Evolutionary conservation across 2,797 vertebrate genomes (phyloP).

Genomic region (Melanotaenia boesemani): DNA sequence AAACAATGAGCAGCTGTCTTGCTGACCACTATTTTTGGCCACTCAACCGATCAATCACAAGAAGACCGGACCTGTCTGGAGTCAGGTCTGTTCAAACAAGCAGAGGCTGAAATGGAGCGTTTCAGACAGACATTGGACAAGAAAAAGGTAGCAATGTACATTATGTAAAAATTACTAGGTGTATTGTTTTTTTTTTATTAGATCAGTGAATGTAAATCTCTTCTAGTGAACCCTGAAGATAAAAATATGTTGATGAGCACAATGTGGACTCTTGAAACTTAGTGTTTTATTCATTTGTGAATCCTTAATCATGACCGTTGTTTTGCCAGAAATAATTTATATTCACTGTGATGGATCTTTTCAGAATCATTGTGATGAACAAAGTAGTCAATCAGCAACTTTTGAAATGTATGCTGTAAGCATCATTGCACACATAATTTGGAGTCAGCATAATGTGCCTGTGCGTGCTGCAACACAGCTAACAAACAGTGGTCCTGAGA

Average conservation of each 20-base stretch:
- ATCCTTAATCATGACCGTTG: constrained; percentile 15
- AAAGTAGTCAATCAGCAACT: constrained; percentile 43
- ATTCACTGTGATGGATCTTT: constrained; percentile 22
- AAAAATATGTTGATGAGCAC: not conserved
- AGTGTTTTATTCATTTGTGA: constrained; percentile 15
- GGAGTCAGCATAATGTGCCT: constrained; percentile 52
- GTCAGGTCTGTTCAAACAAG: not conserved
- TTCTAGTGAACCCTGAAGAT: not conserved
- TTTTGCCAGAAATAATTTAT: constrained; percentile 36
- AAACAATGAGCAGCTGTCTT: not conserved
- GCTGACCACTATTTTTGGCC: not conserved
- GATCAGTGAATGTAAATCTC: not conserved
- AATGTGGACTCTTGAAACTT: not conserved
- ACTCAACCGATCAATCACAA: not conserved
- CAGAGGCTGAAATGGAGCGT: not conserved
- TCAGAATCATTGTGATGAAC: constrained; percentile 26
- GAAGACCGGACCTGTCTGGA: not conserved
- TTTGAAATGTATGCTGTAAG: constrained; percentile 63
- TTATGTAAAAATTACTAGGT: not conserved
- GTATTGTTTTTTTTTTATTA: not conserved
- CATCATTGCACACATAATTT: constrained; percentile 57
- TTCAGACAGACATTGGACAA: not conserved
- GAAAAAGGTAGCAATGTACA: not conserved
- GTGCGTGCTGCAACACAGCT: constrained; percentile 30
- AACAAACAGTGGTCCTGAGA: constrained; percentile 27